phyloP scores from a whole-genome alignment of 2,888 invertebrate genomes.

The Coremacera marginata region DNA sequence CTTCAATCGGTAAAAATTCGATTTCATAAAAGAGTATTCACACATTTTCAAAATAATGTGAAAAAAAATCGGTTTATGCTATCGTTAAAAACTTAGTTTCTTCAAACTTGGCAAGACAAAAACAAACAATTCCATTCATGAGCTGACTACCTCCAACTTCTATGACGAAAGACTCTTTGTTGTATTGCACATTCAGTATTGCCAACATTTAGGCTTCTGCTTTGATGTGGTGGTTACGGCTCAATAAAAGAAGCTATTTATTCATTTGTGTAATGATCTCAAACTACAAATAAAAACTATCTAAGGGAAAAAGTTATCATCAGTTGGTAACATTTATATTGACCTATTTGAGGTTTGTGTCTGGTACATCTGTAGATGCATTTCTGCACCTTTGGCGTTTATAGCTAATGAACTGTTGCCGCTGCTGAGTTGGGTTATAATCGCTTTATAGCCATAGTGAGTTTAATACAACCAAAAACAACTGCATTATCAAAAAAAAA shows the following conservation, averaged over 20 bases:
- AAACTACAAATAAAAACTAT: too few species aligned
- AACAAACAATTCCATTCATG: constrained; percentile 29
- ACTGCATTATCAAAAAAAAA: not conserved
- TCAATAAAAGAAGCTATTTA: constrained; percentile 1
- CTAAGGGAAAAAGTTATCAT: too few species aligned
- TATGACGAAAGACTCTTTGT: not conserved
- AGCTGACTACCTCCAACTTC: not conserved
- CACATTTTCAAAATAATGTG: constrained; percentile 21
- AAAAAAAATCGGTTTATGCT: constrained; percentile 23
- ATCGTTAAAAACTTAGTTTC: constrained; percentile 25
- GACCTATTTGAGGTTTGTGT: too few species aligned
- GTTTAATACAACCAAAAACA: not conserved
- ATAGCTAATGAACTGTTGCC: constrained; percentile 9
- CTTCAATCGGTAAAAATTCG: not conserved
- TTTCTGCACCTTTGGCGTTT: constrained; percentile 2
- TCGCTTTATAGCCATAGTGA: constrained; percentile 40
- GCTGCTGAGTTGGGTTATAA: constrained; percentile 26
- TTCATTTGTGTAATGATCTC: constrained; percentile 10
- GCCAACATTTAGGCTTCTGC: not conserved
- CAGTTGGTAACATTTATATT: too few species aligned
- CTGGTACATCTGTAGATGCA: too few species aligned
- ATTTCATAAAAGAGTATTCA: not conserved
- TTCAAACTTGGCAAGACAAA: not conserved
- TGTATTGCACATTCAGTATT: not conserved
- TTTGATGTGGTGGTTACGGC: not conserved